A percentile compares a stretch with the other conserved stretches of the same genome.
Conservation (phyloP, 2,797 vertebrate species). For the Erpetoichthys calabaricus region DNA sequence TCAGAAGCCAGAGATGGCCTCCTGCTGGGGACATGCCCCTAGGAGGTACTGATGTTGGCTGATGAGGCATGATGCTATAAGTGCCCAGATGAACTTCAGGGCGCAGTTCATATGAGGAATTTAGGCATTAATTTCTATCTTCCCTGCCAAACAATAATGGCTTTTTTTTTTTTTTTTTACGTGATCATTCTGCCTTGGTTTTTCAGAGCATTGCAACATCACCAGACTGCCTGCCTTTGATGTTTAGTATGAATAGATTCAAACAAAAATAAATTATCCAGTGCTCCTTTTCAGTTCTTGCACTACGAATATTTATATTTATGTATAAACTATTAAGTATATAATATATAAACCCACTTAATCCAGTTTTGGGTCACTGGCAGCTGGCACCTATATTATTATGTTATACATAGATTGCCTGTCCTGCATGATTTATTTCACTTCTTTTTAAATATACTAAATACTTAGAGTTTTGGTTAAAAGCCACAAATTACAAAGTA, state of each 20-base stretch:
- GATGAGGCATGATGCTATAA: constrained; percentile 57
- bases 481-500: no score
- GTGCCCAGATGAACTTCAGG: constrained; percentile 53
- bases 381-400: no score
- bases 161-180: constrained; percentile 1
- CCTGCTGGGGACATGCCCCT: constrained; percentile 46
- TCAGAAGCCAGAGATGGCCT: constrained; percentile 39
- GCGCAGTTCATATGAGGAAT: constrained; percentile 35
- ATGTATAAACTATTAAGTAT: no score
- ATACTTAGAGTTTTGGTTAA: no score
- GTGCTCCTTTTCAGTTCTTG: no score
- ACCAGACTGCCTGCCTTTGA: not conserved
- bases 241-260: not conserved
- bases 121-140: constrained; percentile 39
- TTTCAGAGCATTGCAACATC: not conserved
- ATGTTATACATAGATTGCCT: no score
- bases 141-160: constrained; percentile 10
- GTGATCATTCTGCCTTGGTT: not conserved
- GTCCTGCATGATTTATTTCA: no score
- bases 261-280: no score
- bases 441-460: no score
- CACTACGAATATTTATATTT: no score
- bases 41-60: constrained; percentile 46
- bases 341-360: no score
- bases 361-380: no score